phyloP scores from a whole-genome alignment of 1,140 invertebrate genomes.

The Heliconius congener region DNA sequence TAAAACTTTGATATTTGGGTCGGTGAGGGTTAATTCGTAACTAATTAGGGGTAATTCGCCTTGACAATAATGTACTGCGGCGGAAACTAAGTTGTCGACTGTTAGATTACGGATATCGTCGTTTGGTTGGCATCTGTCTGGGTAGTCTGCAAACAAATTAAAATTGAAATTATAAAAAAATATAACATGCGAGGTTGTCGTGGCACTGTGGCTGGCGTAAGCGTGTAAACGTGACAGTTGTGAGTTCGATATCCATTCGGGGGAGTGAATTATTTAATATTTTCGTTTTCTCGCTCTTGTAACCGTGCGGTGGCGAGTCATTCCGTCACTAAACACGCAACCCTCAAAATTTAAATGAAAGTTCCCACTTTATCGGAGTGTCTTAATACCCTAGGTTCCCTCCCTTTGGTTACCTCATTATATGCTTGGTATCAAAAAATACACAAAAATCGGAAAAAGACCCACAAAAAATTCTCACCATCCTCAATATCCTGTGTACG shows the following conservation, averaged over 20 bases:
- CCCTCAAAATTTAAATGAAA: background rate
- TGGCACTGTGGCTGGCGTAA: too few species aligned
- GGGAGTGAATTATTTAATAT: background rate
- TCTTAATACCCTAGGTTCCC: background rate
- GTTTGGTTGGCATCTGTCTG: slow-evolving; percentile 69
- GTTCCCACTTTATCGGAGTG: background rate
- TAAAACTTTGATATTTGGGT: slow-evolving; percentile 83
- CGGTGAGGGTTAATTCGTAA: slow-evolving; percentile 86
- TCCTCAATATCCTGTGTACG: slow-evolving; percentile 51
- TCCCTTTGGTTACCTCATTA: background rate
- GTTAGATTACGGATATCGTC: slow-evolving; percentile 87
- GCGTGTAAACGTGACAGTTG: background rate
- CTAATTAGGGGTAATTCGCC: slow-evolving; percentile 90
- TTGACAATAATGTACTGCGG: slow-evolving; percentile 90
- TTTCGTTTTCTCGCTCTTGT: background rate
- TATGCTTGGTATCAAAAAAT: background rate
- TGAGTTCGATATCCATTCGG: background rate
- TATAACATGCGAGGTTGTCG: too few species aligned
- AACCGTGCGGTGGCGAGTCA: background rate
- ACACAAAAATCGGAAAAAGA: background rate
- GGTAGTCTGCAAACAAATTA: slow-evolving; percentile 66
- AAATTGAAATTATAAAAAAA: background rate
- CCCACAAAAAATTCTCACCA: slow-evolving; percentile 40
- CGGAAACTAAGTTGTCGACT: slow-evolving; percentile 89
- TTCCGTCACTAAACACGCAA: background rate